Evolutionary conservation across 2,888 invertebrate genomes (phyloP), one percentile per base, ranked within the genome.

Genomic region (Cecidostiba fungosa): DNA sequence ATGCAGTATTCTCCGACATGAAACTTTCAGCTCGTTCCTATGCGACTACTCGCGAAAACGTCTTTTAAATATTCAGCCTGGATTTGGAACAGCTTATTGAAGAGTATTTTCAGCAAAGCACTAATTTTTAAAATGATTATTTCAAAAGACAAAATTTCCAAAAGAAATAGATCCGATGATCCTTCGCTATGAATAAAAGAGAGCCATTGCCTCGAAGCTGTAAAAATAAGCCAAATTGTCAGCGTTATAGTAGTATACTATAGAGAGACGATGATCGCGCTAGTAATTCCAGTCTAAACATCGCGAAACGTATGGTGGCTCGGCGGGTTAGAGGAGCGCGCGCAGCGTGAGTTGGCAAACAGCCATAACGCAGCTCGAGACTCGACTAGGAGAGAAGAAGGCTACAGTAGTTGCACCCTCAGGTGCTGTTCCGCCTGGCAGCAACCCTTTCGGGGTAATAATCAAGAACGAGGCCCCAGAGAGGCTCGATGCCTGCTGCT

Each of bases 381-480:
- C 87, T 87, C 84, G 82, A 81, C 36, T 39, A 19, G 23, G n/a
- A 79, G 62, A 50, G 59, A 50, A 70, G 69, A 36, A 62, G 82
- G 39, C 19, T n/a, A 50, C 70, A 43, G 88, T 90, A 91, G 89
- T 89, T 91, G 89, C 91, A 92, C 92, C 92, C 93, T 91, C 91
- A 92, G 93, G 93, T 92, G 89, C 91, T 91, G 90, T 93, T 92
- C 89, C 89, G 87, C 88, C 89, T 87, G 83, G 90, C 86, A 86
- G 90, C 90, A 93, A 93, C 93, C 93, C 93, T 93, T 93, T 92
- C 90, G 90, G 90, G 88, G 92, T 93, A 92, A 93, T 93, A 93
- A 92, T 92, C 92, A 91, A 88, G 90, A 93, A 93, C 91, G 93
- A 91, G 90, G 88, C 93, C 92, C 93, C 85, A 79, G 93, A 92